phyloP scores from a whole-genome alignment of 2,113 vertebrate genomes.

The Choloepus hoffmanni region DNA sequence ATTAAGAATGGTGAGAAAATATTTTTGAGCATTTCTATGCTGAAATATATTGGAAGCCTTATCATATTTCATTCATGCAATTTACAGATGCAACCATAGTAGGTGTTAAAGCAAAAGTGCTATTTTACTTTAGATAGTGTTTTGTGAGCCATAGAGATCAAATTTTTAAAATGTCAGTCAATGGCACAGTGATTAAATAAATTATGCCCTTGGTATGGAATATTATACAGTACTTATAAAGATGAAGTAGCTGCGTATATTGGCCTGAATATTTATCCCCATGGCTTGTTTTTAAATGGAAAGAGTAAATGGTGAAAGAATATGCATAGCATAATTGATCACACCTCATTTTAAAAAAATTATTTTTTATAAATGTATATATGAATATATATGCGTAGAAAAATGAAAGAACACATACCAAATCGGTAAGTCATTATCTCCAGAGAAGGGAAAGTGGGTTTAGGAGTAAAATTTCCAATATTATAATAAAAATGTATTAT shows the following conservation, averaged over 20 bases:
- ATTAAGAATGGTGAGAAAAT: not conserved
- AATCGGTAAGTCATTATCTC: not conserved
- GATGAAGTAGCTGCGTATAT: not conserved
- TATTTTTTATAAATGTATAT: not conserved
- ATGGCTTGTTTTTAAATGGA: not conserved
- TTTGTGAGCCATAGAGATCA: not conserved
- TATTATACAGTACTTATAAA: not conserved
- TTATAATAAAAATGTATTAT: not conserved
- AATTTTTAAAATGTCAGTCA: not conserved
- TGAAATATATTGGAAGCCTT: slow-evolving; percentile 15
- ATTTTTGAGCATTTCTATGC: slow-evolving; percentile 22
- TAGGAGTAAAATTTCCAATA: not conserved
- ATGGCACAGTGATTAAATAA: not conserved
- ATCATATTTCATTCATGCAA: not conserved
- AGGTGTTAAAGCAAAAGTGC: not conserved
- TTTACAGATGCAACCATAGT: not conserved
- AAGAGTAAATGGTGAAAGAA: slow-evolving; percentile 11
- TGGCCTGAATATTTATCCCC: not conserved
- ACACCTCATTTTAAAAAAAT: not conserved
- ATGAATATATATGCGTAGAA: not conserved
- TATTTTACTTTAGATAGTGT: not conserved
- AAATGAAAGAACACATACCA: slow-evolving; percentile 22
- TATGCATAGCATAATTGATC: not conserved
- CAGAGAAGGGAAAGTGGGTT: not conserved
- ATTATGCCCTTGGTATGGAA: not conserved